These are phyloP conservation scores for Syngnathus acus DNA, from an alignment of 2,797 vertebrate species.

Conservation along the genomic window DNA sequence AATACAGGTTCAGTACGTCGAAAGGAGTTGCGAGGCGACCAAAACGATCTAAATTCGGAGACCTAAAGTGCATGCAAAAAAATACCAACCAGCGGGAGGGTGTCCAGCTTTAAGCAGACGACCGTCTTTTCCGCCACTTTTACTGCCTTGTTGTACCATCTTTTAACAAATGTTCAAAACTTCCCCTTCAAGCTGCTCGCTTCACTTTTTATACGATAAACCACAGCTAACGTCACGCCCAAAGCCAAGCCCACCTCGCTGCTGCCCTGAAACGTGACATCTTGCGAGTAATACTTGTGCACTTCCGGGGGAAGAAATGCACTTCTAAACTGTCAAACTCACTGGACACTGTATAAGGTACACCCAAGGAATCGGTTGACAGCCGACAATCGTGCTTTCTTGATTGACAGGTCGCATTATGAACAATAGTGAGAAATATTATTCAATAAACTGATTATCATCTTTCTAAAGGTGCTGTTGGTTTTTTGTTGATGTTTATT, in stretches of 20 bases:
- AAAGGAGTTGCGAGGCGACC: constrained; percentile 3
- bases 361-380: background rate
- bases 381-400: background rate
- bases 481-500: too few relatives aligned
- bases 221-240: background rate
- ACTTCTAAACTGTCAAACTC: background rate
- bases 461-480: too few relatives aligned
- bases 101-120: constrained; percentile 65
- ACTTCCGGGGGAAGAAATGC: background rate
- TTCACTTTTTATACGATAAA: background rate
- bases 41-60: background rate
- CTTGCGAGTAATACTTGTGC: background rate
- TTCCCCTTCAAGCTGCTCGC: background rate
- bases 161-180: background rate
- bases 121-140: constrained; percentile 41
- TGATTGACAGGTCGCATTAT: too few relatives aligned
- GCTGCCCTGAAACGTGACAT: background rate
- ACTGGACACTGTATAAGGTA: background rate
- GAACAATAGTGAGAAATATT: too few relatives aligned
- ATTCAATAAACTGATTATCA: too few relatives aligned
- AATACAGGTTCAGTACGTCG: background rate
- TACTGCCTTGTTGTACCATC: constrained; percentile 64
- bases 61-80: background rate
- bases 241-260: background rate
- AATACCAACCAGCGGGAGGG: constrained; percentile 75